phyloP scores from a whole-genome alignment of 2,888 invertebrate genomes.

The Noctua comes region DNA sequence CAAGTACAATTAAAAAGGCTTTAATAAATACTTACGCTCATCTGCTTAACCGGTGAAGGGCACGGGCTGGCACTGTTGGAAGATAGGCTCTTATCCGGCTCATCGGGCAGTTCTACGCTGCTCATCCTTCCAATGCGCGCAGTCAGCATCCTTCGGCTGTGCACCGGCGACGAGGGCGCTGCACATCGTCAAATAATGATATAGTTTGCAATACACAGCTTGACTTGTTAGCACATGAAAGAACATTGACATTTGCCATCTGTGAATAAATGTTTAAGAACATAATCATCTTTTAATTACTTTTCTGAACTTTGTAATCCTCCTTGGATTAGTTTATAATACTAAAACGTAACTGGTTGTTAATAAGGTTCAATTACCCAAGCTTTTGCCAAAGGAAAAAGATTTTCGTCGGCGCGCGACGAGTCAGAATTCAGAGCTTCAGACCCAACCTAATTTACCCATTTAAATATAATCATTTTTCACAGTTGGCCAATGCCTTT shows the following conservation, averaged over 20 bases:
- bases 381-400: conserved; percentile 17
- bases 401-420: not conserved
- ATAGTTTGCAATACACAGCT: conserved; percentile 17
- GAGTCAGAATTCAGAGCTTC: not conserved
- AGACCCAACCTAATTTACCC: conserved; percentile 13
- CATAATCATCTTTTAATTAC: conserved; percentile 1
- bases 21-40: conserved; percentile 76
- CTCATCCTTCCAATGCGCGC: conserved; percentile 97
- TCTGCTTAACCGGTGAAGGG: conserved; percentile 94
- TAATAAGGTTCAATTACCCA: conserved; percentile 16
- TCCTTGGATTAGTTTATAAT: conserved; percentile 1
- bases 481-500: conserved; percentile 51
- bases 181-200: conserved; percentile 70
- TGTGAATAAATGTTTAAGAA: conserved; percentile 16
- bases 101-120: conserved; percentile 97
- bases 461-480: conserved; percentile 37
- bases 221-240: conserved; percentile 34
- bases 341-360: conserved; percentile 1
- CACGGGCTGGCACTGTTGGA: conserved; percentile 98
- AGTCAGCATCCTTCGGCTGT: conserved; percentile 94
- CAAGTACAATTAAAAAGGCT: not conserved
- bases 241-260: conserved; percentile 23
- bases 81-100: conserved; percentile 97
- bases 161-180: conserved; percentile 98
- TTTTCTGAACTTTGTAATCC: not conserved